Conservation (phyloP, 2,113 vertebrate species). For the Polypterus senegalus region DNA sequence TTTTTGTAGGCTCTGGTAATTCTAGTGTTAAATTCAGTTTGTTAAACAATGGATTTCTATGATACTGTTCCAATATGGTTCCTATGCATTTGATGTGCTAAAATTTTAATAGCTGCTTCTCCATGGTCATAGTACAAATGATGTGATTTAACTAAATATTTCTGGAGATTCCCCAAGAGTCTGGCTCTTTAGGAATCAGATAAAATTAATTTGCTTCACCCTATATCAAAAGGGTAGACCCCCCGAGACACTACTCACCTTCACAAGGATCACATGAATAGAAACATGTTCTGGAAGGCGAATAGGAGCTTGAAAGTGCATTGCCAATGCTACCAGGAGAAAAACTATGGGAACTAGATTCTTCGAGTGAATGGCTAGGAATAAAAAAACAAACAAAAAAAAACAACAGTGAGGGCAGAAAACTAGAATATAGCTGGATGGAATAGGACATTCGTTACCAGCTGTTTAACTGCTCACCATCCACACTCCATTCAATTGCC, state of each 20-base stretch:
- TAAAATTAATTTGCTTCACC: no score
- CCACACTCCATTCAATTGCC: constrained; percentile 76
- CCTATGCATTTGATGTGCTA: no score
- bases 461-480: constrained; percentile 58
- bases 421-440: neutral
- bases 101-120: no score
- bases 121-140: no score
- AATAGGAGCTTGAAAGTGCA: constrained; percentile 82
- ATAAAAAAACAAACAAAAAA: constrained; percentile 6
- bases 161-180: no score
- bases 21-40: no score
- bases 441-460: neutral
- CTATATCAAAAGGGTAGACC: no score
- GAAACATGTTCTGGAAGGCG: constrained; percentile 82
- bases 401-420: neutral
- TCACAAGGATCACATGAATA: constrained; percentile 77
- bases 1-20: no score
- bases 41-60: no score
- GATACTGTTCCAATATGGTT: no score
- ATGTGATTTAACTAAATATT: no score
- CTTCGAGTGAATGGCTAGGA: constrained; percentile 82
- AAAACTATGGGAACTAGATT: constrained; percentile 79
- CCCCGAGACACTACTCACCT: constrained; percentile 49
- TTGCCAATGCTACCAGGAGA: constrained; percentile 75
- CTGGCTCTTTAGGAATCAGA: no score